Conservation (phyloP, 2,888 invertebrate species). For the Hybos culiciformis region DNA sequence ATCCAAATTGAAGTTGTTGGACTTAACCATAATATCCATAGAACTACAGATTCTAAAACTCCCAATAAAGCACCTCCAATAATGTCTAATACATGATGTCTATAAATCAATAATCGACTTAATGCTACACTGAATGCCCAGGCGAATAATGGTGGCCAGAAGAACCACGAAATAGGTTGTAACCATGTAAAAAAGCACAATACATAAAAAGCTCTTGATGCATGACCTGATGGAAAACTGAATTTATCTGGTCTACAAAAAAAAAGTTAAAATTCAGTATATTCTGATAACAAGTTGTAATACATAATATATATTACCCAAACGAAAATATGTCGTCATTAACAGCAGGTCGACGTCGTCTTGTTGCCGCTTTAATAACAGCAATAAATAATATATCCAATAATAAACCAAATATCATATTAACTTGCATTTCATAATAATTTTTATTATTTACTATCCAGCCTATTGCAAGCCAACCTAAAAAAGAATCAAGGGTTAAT, state of each 20-base stretch:
- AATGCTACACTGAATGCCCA: constrained; percentile 64
- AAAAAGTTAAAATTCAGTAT: too few species aligned
- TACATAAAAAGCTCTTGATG: constrained; percentile 68
- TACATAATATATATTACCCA: too few species aligned
- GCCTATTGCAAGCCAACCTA: constrained; percentile 61
- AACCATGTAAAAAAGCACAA: constrained; percentile 55
- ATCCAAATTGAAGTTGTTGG: constrained; percentile 40
- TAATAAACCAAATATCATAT: constrained; percentile 64
- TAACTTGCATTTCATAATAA: constrained; percentile 69
- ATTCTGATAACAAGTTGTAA: too few species aligned
- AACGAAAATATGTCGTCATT: constrained; percentile 53
- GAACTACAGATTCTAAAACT: constrained; percentile 49
- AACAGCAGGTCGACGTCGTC: constrained; percentile 62
- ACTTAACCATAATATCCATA: constrained; percentile 55
- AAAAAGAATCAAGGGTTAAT: too few species aligned
- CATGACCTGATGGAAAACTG: constrained; percentile 88
- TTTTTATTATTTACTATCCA: constrained; percentile 57
- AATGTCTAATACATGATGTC: constrained; percentile 82
- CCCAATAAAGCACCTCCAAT: constrained; percentile 62
- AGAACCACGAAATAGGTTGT: constrained; percentile 46
- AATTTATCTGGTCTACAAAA: constrained; percentile 83
- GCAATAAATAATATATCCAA: constrained; percentile 69
- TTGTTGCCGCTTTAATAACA: constrained; percentile 58
- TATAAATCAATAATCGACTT: constrained; percentile 67
- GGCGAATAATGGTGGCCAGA: constrained; percentile 48